Conservation (phyloP, 2,888 invertebrate genomes). For the Meliscaeva auricollis region DNA sequence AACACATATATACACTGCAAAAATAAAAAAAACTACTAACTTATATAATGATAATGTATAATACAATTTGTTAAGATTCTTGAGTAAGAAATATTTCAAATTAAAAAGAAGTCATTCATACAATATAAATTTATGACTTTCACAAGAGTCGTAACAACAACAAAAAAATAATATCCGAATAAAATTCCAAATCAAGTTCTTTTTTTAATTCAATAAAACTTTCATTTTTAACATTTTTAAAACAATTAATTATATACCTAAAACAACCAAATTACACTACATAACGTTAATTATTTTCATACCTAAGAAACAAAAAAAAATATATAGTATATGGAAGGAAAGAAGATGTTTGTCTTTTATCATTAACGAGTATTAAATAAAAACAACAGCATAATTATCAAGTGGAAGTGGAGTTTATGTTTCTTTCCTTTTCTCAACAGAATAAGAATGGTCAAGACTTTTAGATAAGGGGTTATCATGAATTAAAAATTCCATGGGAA, state of each 20-base stretch:
- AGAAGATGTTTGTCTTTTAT: constrained; percentile 68
- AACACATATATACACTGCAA: constrained; percentile 36
- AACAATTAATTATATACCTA: constrained; percentile 38
- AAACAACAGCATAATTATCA: constrained; percentile 72
- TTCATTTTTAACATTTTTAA: constrained; percentile 45
- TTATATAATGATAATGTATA: constrained; percentile 46
- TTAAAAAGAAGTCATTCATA: neutral
- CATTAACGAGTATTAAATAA: constrained; percentile 75
- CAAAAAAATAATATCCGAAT: constrained; percentile 15
- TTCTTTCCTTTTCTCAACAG: neutral
- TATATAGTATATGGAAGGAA: constrained; percentile 13
- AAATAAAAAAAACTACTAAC: constrained; percentile 34
- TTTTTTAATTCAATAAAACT: constrained; percentile 46
- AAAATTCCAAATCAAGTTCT: constrained; percentile 22
- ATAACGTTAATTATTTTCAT: constrained; percentile 74
- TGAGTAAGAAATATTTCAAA: constrained; percentile 22
- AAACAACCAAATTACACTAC: constrained; percentile 63
- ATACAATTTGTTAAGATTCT: constrained; percentile 57
- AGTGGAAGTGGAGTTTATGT: constrained; percentile 23
- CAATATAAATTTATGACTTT: too few species aligned
- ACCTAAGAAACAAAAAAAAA: constrained; percentile 55
- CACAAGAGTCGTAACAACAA: too few species aligned
- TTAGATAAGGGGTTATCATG: too few species aligned
- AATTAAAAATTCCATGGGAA: too few species aligned
- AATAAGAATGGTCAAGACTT: neutral